phyloP scores from a whole-genome alignment of 2,888 invertebrate species.

The Orgyia antiqua region DNA sequence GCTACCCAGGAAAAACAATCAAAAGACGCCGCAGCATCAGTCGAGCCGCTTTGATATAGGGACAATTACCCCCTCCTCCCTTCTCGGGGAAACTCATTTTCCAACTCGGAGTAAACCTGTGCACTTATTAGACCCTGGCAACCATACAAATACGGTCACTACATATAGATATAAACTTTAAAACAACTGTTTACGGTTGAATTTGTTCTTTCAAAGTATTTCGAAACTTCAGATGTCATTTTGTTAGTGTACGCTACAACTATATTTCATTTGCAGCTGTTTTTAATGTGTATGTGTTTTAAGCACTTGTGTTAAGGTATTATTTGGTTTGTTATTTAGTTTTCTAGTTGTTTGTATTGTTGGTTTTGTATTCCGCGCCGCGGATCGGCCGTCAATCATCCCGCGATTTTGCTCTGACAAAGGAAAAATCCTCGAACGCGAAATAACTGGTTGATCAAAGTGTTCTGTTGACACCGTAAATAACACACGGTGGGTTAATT shows the following conservation, averaged over 20 bases:
- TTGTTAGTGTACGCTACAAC: slow-evolving; percentile 22
- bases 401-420: slow-evolving; percentile 63
- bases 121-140: slow-evolving; percentile 61
- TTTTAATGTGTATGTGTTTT: not conserved
- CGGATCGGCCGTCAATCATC: slow-evolving; percentile 71
- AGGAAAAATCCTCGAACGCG: slow-evolving; percentile 69
- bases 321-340: slow-evolving; percentile 1
- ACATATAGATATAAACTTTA: slow-evolving; percentile 3
- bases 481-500: slow-evolving; percentile 67
- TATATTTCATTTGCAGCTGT: slow-evolving; percentile 11
- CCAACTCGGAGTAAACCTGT: slow-evolving; percentile 64
- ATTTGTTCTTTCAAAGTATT: slow-evolving; percentile 13
- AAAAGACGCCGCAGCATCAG: slow-evolving; percentile 67
- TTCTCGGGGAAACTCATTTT: slow-evolving; percentile 71
- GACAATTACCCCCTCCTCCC: slow-evolving; percentile 56
- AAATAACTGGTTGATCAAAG: slow-evolving; percentile 67
- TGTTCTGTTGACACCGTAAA: slow-evolving; percentile 50
- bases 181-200: slow-evolving; percentile 14
- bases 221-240: slow-evolving; percentile 5
- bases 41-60: slow-evolving; percentile 56
- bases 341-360: not conserved
- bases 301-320: not conserved
- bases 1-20: slow-evolving; percentile 64
- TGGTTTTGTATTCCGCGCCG: slow-evolving; percentile 39
- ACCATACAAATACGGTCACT: slow-evolving; percentile 13